Evolutionary conservation across 1,140 invertebrate genomes (phyloP).

Genomic region (Nasonia giraulti): DNA sequence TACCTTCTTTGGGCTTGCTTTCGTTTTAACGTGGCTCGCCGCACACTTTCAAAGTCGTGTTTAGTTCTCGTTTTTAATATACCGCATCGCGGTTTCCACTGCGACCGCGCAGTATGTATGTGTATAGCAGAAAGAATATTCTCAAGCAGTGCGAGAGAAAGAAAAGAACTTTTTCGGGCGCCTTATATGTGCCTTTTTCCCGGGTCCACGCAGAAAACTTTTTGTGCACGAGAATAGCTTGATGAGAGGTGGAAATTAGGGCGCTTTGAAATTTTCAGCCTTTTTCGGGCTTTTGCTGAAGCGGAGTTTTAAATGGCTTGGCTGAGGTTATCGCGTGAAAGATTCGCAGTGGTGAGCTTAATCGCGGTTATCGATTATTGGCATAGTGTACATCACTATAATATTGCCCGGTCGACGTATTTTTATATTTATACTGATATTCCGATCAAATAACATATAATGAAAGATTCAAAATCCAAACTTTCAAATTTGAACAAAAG

Average conservation of each 20-base stretch:
- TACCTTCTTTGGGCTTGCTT: neutral
- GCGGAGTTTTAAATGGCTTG: neutral
- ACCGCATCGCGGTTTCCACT: neutral
- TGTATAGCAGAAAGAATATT: neutral
- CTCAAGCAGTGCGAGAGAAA: neutral
- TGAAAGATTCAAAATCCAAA: no score
- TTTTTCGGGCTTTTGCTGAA: neutral
- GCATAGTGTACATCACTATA: no score
- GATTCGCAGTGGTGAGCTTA: no score
- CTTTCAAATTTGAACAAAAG: no score
- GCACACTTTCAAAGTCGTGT: neutral
- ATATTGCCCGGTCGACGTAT: no score
- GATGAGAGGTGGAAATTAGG: conserved; percentile 1
- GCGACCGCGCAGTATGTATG: neutral
- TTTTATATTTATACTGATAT: no score
- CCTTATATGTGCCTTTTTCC: neutral
- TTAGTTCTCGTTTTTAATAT: conserved; percentile 13
- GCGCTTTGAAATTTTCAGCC: conserved; percentile 15
- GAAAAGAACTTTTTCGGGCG: neutral
- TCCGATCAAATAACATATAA: no score
- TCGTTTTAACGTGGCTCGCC: neutral
- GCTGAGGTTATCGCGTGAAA: neutral
- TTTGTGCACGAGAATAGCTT: neutral
- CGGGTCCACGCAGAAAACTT: neutral
- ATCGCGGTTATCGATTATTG: no score